Base-by-base conservation (phyloP, 2,797 vertebrate species). In the Epinephelus awoara region DNA sequence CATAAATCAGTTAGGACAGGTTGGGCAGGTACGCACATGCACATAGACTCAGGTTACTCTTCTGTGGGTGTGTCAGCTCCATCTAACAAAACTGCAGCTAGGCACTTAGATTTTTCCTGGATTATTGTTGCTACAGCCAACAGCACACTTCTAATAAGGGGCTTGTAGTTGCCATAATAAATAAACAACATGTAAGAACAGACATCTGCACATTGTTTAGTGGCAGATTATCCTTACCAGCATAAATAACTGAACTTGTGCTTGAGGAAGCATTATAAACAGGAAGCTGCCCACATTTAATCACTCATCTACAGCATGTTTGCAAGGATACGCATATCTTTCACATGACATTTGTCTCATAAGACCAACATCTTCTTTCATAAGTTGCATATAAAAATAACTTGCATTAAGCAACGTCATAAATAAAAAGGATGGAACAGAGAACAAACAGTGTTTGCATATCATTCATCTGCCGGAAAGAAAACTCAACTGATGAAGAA, bases 1-100 rank as follows among this genome's bases (percentile, higher is more conserved):
- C 14, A 15, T 90, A 80, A 88, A 85, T 90, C 85, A 25, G 51
- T 38, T 0, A 15, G 54, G 77, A 86, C 90, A 84, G 86, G 88
- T 87, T 66, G 86, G 88, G 86, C 93, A 93, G 80, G 93, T 92
- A 92, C 62, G 58, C 76, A 84, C 93, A 90, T 52, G 91, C 85
- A 79, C 59, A 63, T 2, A 82, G 59, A 55, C 71, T 67, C 67
- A 49, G 66, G 77, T 75, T 75, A 74, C 77, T 67, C 52, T 44
- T 49, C 47, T 67, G 73, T 77, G 83, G 91, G 92, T 82, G 92
- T 93, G 89, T 89, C 84, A 38, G 67, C n/a, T 38, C 46, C 27
- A 67, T 46, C 54, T 59, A 75, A 83, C 77, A 81, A 79, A 69
- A 77, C 47, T 78, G 59, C 61, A 80, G 69, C 63, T 4, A 64